Conservation (phyloP, 1,140 invertebrate genomes). For the Neelides sp. region DNA sequence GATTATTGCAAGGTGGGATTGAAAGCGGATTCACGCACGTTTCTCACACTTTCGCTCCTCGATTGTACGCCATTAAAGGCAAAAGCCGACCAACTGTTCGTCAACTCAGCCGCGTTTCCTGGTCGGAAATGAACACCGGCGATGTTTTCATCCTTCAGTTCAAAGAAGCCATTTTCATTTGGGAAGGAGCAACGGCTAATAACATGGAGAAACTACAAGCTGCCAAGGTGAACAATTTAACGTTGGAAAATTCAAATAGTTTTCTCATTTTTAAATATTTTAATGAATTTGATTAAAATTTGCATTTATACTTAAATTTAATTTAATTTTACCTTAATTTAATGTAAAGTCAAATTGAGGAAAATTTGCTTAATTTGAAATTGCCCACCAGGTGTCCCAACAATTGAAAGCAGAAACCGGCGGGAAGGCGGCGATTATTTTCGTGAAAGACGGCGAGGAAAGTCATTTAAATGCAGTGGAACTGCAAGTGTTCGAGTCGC, state of each 20-base stretch:
- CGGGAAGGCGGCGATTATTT: slow-evolving; percentile 46
- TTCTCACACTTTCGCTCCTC: slow-evolving; percentile 38
- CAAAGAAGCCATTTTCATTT: slow-evolving; percentile 55
- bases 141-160: slow-evolving; percentile 76
- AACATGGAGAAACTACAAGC: slow-evolving; percentile 52
- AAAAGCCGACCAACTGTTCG: slow-evolving; percentile 50
- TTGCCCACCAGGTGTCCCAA: slow-evolving; percentile 36
- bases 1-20: slow-evolving; percentile 46
- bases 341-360: no score
- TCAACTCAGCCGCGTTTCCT: slow-evolving; percentile 54
- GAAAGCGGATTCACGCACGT: slow-evolving; percentile 44
- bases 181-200: slow-evolving; percentile 64
- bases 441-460: slow-evolving; percentile 77
- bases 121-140: slow-evolving; percentile 69
- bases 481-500: slow-evolving; percentile 50
- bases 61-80: slow-evolving; percentile 58
- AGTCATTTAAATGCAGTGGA: slow-evolving; percentile 51
- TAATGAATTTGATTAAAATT: no score
- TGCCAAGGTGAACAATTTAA: slow-evolving; percentile 32
- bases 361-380: background rate
- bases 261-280: no score
- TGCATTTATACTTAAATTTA: no score
- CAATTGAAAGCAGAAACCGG: slow-evolving; percentile 36
- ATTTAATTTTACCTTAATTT: no score
- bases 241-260: background rate